A percentile compares a stretch with the other conserved stretches of the same genome.
phyloP scores from a whole-genome alignment of 1,140 invertebrate genomes.

The Arion vulgaris region DNA sequence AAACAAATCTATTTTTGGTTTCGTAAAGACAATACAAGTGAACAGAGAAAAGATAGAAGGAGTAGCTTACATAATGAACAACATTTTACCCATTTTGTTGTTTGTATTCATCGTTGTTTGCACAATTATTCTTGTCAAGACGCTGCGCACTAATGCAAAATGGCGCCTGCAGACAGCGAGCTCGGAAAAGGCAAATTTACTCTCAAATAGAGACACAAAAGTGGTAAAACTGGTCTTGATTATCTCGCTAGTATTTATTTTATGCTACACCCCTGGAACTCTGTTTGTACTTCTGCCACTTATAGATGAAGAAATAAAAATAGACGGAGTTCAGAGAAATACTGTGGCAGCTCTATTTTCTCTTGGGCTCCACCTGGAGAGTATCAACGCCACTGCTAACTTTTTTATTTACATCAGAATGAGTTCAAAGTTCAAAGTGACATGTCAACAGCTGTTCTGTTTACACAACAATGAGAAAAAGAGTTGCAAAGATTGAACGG shows the following conservation, averaged over 20 bases:
- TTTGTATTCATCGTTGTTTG: neutral
- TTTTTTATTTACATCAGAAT: neutral
- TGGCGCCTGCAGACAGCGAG: neutral
- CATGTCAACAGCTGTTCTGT: neutral
- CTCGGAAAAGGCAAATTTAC: neutral
- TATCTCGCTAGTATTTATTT: neutral
- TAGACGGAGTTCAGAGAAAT: neutral
- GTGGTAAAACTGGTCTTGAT: neutral
- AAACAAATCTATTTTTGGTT: neutral
- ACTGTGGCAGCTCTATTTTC: neutral
- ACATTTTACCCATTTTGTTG: neutral
- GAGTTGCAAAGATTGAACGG: too few relatives aligned
- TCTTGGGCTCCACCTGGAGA: neutral
- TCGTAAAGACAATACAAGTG: neutral
- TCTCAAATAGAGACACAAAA: neutral
- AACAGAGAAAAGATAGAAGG: neutral
- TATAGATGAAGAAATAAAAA: neutral
- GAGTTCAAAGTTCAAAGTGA: neutral
- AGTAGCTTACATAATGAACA: neutral
- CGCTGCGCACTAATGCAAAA: neutral
- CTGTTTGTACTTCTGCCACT: neutral
- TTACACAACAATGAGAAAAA: too few relatives aligned
- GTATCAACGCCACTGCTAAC: neutral
- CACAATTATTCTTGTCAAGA: neutral
- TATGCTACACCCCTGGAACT: neutral